These are phyloP conservation scores for Tetrao urogallus DNA, from an alignment of 2,113 vertebrate genomes.

Conservation along the genomic window DNA sequence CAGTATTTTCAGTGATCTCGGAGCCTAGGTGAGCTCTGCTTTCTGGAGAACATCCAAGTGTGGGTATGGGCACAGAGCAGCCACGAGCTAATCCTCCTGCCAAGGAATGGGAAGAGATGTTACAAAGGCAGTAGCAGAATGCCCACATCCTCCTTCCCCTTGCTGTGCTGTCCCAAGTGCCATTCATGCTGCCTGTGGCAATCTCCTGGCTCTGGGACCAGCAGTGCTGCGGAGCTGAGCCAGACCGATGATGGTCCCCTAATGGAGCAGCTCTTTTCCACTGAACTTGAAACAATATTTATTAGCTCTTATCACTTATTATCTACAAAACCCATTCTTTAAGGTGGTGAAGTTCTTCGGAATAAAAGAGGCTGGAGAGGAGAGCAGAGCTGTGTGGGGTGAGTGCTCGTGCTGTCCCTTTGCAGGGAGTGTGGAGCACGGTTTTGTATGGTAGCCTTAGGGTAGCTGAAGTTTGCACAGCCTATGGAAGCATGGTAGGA, in stretches of 20 bases:
- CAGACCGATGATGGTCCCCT: background rate
- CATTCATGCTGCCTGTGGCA: background rate
- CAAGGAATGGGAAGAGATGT: background rate
- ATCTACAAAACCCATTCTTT: background rate
- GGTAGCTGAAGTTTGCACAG: background rate
- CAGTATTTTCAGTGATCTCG: background rate
- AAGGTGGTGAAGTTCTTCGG: background rate
- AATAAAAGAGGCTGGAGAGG: background rate
- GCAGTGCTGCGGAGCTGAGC: background rate
- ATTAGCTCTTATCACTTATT: background rate
- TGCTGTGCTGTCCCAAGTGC: background rate
- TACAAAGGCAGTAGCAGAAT: background rate
- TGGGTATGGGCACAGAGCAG: background rate
- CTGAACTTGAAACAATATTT: background rate
- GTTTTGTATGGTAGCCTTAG: background rate
- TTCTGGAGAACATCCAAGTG: background rate
- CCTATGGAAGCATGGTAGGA: background rate
- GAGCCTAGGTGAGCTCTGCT: background rate
- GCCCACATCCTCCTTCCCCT: background rate
- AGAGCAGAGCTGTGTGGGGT: background rate
- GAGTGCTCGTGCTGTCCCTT: background rate
- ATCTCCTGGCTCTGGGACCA: background rate
- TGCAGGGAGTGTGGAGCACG: background rate
- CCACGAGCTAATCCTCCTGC: background rate
- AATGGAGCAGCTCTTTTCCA: constrained; percentile 31